Conservation (phyloP, 2,888 invertebrate species). For the Slavum lentiscoides region DNA sequence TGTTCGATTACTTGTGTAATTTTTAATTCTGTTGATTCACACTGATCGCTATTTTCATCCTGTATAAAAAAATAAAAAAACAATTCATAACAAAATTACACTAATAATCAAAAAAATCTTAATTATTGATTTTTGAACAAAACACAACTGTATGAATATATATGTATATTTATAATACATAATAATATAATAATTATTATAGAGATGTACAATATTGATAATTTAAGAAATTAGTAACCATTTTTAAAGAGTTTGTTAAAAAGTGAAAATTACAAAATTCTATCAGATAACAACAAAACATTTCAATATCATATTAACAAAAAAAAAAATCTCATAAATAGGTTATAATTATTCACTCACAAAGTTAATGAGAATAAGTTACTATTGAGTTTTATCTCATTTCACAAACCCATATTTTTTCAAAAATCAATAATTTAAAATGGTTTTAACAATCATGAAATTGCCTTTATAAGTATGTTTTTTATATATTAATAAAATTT, state of each 20-base stretch:
- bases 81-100: not conserved
- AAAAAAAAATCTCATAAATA: too few species aligned
- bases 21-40: slow-evolving; percentile 14
- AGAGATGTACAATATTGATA: too few species aligned
- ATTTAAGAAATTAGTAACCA: too few species aligned
- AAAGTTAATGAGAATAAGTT: too few species aligned
- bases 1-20: slow-evolving; percentile 35
- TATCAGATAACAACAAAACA: too few species aligned
- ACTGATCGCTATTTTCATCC: slow-evolving; percentile 18
- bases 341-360: too few species aligned
- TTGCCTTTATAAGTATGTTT: not conserved
- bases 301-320: too few species aligned
- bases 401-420: too few species aligned
- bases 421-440: not conserved
- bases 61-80: not conserved
- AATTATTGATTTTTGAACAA: not conserved
- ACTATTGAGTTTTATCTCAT: too few species aligned
- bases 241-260: too few species aligned
- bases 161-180: not conserved
- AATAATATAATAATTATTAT: too few species aligned
- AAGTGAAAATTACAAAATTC: too few species aligned
- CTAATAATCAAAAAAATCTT: not conserved
- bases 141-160: not conserved
- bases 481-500: not conserved
- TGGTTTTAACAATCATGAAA: not conserved